Base-by-base conservation (phyloP, 2,888 invertebrate species). In the Trissoscelio sp. region DNA sequence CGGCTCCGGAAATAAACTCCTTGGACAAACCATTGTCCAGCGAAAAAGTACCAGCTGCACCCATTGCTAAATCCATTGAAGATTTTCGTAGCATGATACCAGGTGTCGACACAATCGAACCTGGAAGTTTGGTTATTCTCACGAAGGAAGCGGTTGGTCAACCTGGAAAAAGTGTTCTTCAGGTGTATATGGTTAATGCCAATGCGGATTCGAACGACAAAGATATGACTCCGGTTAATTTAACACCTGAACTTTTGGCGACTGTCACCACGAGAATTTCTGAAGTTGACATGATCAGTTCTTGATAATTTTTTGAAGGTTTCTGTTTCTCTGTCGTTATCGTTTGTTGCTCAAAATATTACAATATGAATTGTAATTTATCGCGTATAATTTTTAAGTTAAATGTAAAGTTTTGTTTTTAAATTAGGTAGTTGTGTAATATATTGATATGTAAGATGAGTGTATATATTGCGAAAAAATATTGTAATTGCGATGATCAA, bases 51-150 rank as follows among this genome's bases (percentile, higher is more conserved):
- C n/a, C 3, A 37, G n/a, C 11, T 2, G 37, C n/a, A 37, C 14
- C 57, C 0, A 1, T 48, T 7, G 16, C 77, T 28, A 57, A 67
- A 62, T 16, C 57, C 4, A 69, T 82, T 5, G 82, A 85, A 5
- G 83, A 84, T 24, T 81, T 89, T 46, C 77, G 86, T 34, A 83
- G 81, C 5, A 83, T 85, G 5, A 86, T 90, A 66, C 82, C 88
- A 2, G 88, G 88, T 44, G 86, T 89, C 5, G 70, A 82, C 58
- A 79, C 88, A 5, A 88, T 92, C 28, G 92, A 92, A 81, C 93
- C 93, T 0, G 93, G 93, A 37, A 93, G 92, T 66, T 77, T 93
- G 85, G 89, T 94, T 88, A 86, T 94, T 89, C 69, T 94, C 85
- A 84, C 92, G 70, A 88, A 89, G 88, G 86, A 91, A 87, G 85